A percentile compares a stretch with the other conserved stretches of the same genome.
Conservation (phyloP, 2,113 vertebrate species). For the Xenopus laevis region DNA sequence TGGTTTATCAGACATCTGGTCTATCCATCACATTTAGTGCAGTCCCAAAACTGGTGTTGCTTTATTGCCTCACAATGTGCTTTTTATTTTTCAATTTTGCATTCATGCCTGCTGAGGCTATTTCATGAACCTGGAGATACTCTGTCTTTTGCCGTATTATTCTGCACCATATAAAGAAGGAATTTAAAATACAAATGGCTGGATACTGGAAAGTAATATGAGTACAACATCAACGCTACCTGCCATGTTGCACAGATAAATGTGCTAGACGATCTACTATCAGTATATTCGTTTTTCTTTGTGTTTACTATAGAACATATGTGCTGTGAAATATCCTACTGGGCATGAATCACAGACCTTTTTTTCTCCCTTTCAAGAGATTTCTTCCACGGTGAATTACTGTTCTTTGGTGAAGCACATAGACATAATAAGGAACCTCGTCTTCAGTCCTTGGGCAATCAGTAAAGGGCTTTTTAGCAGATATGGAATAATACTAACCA, state of each 20-base stretch:
- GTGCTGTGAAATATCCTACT: slow-evolving; percentile 13
- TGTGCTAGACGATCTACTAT: neutral
- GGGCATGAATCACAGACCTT: slow-evolving; percentile 11
- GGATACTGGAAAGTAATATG: slow-evolving; percentile 9
- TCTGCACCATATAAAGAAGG: slow-evolving; percentile 24
- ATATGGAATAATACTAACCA: neutral
- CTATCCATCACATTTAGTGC: slow-evolving; percentile 44
- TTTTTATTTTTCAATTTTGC: slow-evolving; percentile 46
- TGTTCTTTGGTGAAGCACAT: neutral
- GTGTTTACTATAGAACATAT: slow-evolving; percentile 24
- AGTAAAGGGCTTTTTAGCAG: slow-evolving; percentile 2
- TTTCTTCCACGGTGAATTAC: slow-evolving; percentile 7
- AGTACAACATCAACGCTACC: neutral
- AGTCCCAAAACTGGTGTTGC: slow-evolving; percentile 30
- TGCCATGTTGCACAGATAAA: neutral
- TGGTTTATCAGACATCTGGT: slow-evolving; percentile 40
- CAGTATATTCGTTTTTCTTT: slow-evolving; percentile 9
- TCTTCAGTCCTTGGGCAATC: neutral
- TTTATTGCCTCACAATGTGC: slow-evolving; percentile 40
- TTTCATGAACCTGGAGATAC: slow-evolving; percentile 13
- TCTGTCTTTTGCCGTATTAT: slow-evolving; percentile 19
- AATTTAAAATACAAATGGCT: neutral
- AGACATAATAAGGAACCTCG: neutral
- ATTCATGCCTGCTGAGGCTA: slow-evolving; percentile 35
- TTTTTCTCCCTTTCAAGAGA: neutral